These are phyloP conservation scores for Steinernema carpocapsae DNA, from an alignment of 2,888 invertebrate species.

Conservation along the genomic window DNA sequence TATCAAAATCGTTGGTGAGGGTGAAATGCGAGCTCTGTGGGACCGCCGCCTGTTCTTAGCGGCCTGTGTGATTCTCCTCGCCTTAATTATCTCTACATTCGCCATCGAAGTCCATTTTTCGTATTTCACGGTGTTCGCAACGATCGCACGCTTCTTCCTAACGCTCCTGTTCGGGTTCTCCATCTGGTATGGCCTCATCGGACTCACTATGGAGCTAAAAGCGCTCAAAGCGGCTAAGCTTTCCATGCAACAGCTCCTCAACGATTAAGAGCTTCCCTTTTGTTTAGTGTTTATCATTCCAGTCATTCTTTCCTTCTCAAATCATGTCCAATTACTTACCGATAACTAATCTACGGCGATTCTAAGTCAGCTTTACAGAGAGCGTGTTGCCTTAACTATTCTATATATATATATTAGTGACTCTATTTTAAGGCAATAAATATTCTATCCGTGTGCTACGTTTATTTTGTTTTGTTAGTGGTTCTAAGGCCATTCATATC, in stretches of 20 bases:
- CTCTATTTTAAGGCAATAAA: no score
- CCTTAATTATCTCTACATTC: slow-evolving; percentile 45
- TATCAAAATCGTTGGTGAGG: slow-evolving; percentile 58
- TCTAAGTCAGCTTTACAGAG: neutral
- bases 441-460: no score
- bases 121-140: slow-evolving; percentile 40
- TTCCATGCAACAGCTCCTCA: slow-evolving; percentile 55
- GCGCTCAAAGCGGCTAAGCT: slow-evolving; percentile 67
- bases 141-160: slow-evolving; percentile 53
- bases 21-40: slow-evolving; percentile 60
- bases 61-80: slow-evolving; percentile 42
- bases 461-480: no score
- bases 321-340: neutral
- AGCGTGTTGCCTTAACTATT: neutral
- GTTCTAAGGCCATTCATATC: no score
- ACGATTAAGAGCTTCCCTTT: slow-evolving; percentile 40
- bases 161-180: slow-evolving; percentile 64
- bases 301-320: slow-evolving; percentile 6
- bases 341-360: neutral
- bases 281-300: neutral
- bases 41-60: slow-evolving; percentile 55
- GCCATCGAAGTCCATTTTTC: slow-evolving; percentile 48
- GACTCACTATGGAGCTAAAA: slow-evolving; percentile 66
- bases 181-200: slow-evolving; percentile 66
- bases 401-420: no score